Evolutionary conservation across 2,113 vertebrate species (phyloP).

Genomic region (Neoarius graeffei): DNA sequence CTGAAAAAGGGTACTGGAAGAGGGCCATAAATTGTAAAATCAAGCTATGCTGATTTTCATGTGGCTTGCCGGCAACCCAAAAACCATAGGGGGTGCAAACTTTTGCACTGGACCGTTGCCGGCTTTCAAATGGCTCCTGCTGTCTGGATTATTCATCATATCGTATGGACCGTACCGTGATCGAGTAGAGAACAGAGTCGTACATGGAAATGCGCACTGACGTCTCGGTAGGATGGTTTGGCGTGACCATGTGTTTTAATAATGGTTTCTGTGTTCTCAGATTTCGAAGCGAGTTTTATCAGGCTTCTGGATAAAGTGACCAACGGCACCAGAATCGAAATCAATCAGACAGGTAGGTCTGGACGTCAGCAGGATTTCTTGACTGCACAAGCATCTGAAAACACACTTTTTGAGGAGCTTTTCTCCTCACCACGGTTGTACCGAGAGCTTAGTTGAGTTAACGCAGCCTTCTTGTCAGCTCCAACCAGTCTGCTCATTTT

Average conservation of each 20-base stretch:
- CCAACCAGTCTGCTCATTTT: too few relatives aligned
- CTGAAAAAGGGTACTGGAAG: too few relatives aligned
- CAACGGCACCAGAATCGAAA: constrained; percentile 93
- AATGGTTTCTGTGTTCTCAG: constrained; percentile 62
- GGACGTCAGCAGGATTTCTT: not conserved
- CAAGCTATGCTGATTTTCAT: not conserved
- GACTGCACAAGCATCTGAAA: not conserved
- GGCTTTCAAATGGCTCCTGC: not conserved
- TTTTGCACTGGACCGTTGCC: not conserved
- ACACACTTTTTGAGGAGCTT: not conserved
- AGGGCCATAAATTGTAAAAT: not conserved
- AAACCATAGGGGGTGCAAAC: not conserved
- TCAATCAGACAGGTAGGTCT: constrained; percentile 90
- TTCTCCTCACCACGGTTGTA: not conserved
- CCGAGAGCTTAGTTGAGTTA: not conserved
- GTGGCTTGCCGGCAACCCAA: not conserved
- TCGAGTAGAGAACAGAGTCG: not conserved
- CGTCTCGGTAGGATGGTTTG: not conserved
- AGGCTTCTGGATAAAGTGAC: constrained; percentile 94
- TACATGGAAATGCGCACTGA: not conserved
- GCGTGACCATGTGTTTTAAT: not conserved
- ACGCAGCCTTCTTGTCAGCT: not conserved
- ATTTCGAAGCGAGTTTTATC: constrained; percentile 97
- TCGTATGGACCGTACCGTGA: not conserved
- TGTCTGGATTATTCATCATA: not conserved